Conservation (phyloP, 2,888 invertebrate species). For the Nephrotoma guestfalica region DNA sequence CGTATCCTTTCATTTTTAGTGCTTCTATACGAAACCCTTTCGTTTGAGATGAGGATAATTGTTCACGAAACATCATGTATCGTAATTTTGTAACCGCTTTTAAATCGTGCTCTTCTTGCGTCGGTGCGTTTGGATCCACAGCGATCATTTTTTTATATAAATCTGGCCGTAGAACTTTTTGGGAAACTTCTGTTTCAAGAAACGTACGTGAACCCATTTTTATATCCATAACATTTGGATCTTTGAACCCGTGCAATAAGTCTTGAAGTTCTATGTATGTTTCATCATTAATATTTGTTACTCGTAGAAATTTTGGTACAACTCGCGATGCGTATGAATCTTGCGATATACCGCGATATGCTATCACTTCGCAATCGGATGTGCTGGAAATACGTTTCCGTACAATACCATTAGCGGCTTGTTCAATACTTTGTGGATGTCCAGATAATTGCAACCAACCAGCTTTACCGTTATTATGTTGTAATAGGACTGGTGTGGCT, state of each 20-base stretch:
- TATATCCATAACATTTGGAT: slow-evolving; percentile 93
- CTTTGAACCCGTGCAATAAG: slow-evolving; percentile 73
- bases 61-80: slow-evolving; percentile 93
- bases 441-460: slow-evolving; percentile 87
- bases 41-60: slow-evolving; percentile 80
- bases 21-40: slow-evolving; percentile 95
- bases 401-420: slow-evolving; percentile 83
- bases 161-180: slow-evolving; percentile 68
- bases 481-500: slow-evolving; percentile 71
- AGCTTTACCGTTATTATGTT: slow-evolving; percentile 35
- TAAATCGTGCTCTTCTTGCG: slow-evolving; percentile 60
- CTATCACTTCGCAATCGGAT: slow-evolving; percentile 57
- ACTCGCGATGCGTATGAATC: slow-evolving; percentile 43
- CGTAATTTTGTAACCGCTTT: slow-evolving; percentile 87
- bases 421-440: slow-evolving; percentile 83
- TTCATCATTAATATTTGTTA: slow-evolving; percentile 53
- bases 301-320: slow-evolving; percentile 72
- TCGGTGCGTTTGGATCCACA: slow-evolving; percentile 77
- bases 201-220: slow-evolving; percentile 96
- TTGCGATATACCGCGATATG: slow-evolving; percentile 64
- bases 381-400: slow-evolving; percentile 74
- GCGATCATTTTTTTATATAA: slow-evolving; percentile 93
- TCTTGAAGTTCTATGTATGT: slow-evolving; percentile 93
- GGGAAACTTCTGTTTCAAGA: slow-evolving; percentile 86
- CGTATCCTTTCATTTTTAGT: slow-evolving; percentile 68